Evolutionary conservation across 2,888 invertebrate genomes (phyloP), one percentile per base, ranked within the genome.

Genomic region (Drosophila helvetica): DNA sequence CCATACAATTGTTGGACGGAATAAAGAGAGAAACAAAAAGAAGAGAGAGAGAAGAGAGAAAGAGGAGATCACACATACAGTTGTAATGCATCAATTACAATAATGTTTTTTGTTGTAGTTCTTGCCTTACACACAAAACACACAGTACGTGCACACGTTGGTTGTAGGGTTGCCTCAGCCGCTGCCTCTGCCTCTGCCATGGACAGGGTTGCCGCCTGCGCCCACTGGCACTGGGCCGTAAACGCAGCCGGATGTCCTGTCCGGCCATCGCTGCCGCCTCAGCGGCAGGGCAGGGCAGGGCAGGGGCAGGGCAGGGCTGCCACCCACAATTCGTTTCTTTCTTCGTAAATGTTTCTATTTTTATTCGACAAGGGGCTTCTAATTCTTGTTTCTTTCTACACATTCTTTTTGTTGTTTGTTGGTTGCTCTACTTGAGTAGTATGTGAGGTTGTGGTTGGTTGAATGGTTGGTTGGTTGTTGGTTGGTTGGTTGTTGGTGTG

Each of bases 11-110:
- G 67, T 68, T 46, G 18, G 75, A 75, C 80, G 83, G 83, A 87
- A 82, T 79, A 80, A 86, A 78, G 78, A 82, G 85, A 85, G 78
- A 82, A 80, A 86, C 86, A 88, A 88, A 89, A 80, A 84, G 82
- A 86, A 88, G 86, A 87, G 84, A 89, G 79, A 83, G 80, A 84
- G 79, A 81, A 85, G 79, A 85, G 80, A 85, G 85, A 85, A 82
- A 85, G 86, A 86, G 86, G 80, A 86, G 84, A 87, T 85, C 87
- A 85, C 88, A 85, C 85, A 85, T 85, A 87, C 87, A 85, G 86
- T 85, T 85, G 87, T 79, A 85, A 87, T 83, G 86, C 79, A 83
- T 85, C 80, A 72, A 80, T 87, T 80, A 87, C 85, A 82, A 84
- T 61, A 54, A 67, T 74, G 71, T 63, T 80, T 77, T 80, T 78